Evolutionary conservation across 2,797 vertebrate genomes (phyloP).

Genomic region (Aratinga solstitialis): DNA sequence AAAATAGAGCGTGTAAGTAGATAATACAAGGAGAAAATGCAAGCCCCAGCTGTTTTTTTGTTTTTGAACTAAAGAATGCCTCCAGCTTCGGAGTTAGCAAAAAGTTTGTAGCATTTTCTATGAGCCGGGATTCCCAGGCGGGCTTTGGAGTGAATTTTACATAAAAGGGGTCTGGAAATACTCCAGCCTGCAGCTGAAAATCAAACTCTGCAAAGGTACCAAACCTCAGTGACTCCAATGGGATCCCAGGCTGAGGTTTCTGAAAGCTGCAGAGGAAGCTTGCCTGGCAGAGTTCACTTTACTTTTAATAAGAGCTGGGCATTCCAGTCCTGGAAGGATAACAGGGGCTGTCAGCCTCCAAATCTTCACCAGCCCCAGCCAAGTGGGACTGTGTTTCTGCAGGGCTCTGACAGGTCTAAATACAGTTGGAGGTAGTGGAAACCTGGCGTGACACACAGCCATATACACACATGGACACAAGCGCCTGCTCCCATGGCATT

Average conservation of each 20-base stretch:
- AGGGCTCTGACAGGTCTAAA: not conserved
- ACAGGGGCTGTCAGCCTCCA: not conserved
- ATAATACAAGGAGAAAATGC: not conserved
- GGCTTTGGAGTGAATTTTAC: slow-evolving; percentile 7
- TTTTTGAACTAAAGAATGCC: not conserved
- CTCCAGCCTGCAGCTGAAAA: slow-evolving; percentile 24
- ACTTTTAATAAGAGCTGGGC: not conserved
- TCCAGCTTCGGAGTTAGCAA: not conserved
- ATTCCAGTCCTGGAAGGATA: not conserved
- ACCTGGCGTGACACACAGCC: not conserved
- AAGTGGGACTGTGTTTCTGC: not conserved
- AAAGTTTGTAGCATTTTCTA: not conserved
- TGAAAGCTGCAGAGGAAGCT: not conserved
- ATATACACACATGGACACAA: accelerated
- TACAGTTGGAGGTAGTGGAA: not conserved
- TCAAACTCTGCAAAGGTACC: not conserved
- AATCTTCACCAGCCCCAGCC: not conserved
- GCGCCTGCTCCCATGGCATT: not conserved
- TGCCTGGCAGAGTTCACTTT: not conserved
- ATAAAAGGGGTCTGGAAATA: not conserved
- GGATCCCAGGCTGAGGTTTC: not conserved
- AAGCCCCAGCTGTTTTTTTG: not conserved
- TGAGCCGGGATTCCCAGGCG: not conserved
- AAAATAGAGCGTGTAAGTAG: not conserved
- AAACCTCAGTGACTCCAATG: not conserved